Evolutionary conservation across 2,888 invertebrate genomes (phyloP), one percentile per base, ranked within the genome.

Genomic region (Eueremaeus valkanovi): DNA sequence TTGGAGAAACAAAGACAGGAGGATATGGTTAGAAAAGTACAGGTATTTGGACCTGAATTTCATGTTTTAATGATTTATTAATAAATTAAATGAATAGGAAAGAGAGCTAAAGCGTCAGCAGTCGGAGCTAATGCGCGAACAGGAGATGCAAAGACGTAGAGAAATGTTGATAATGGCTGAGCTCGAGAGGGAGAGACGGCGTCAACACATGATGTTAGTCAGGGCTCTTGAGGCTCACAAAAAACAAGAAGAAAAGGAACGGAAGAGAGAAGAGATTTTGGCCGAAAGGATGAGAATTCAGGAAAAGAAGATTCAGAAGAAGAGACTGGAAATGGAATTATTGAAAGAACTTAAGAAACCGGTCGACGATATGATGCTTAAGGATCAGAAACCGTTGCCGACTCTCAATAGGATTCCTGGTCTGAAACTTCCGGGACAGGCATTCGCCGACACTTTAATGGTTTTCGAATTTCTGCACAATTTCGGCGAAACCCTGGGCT

Each of bases 381-480:
- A 88, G 76, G 87, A 87, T 83, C 81, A 81, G 40, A 80, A 84
- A 82, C 81, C 82, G 3, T 79, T 87, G 72, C 86, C 86, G 6
- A 83, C 83, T 3, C 85, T 92, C 74, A 88, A 89, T 75, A 87
- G 95, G 79, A 89, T 97, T 80, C 89, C 90, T 0, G 92, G 92
- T 0, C 85, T 93, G 75, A 89, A 89, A 81, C 85, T 98, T 73
- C 87, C 92, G 0, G 95, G 94, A 0, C 90, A 92, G 82, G 95
- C 95, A 0, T 93, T 95, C 86, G 91, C 93, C 0, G 93, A 97
- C 84, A 87, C 92, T 61, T 86, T 98, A 29, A 96, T 97, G 90
- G 91, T 94, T n/a, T 92, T 92, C 82, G 97, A 98, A 85, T 98
- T 98, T 83, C 86, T 97, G 79, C 92, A 95, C 81, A 97, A 95